A percentile compares a stretch with the other conserved stretches of the same genome.
These are phyloP conservation scores for Aphaenogaster ashmeadi DNA, from an alignment of 1,140 invertebrate genomes.

Conservation along the genomic window DNA sequence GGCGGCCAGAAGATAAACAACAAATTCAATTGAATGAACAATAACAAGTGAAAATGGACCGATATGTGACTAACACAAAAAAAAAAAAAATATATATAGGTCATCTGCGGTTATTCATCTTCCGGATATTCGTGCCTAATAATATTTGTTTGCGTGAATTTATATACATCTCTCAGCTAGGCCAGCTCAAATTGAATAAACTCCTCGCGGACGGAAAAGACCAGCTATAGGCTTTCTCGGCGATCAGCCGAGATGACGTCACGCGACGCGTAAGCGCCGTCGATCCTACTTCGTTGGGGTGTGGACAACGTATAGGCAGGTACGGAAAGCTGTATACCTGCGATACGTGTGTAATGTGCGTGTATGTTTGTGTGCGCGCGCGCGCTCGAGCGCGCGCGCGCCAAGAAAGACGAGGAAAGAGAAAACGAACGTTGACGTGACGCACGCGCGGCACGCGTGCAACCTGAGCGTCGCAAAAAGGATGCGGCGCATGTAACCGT, in stretches of 20 bases:
- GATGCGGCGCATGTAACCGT: constrained; percentile 24
- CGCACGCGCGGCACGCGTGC: neutral
- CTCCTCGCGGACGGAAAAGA: neutral
- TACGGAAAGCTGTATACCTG: neutral
- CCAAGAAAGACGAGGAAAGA: neutral
- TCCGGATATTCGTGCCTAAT: too few relatives aligned
- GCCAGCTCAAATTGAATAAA: constrained; percentile 74
- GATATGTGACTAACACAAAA: too few relatives aligned
- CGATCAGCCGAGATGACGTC: constrained; percentile 79
- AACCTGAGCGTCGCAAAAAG: neutral
- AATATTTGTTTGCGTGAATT: too few relatives aligned
- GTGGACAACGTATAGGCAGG: constrained; percentile 30
- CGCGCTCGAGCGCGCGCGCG: neutral
- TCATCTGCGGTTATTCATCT: too few relatives aligned
- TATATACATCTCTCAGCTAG: too few relatives aligned
- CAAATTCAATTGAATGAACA: neutral
- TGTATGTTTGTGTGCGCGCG: neutral
- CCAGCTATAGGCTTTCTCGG: constrained; percentile 71
- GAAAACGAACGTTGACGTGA: constrained; percentile 70
- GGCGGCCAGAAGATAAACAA: neutral
- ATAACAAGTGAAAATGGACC: too few relatives aligned
- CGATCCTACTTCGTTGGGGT: constrained; percentile 20
- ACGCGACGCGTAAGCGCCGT: constrained; percentile 33
- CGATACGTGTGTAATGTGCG: neutral
- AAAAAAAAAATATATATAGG: too few relatives aligned